These are phyloP conservation scores for Procambarus virginalis DNA, from an alignment of 1,140 invertebrate species.

Conservation along the genomic window DNA sequence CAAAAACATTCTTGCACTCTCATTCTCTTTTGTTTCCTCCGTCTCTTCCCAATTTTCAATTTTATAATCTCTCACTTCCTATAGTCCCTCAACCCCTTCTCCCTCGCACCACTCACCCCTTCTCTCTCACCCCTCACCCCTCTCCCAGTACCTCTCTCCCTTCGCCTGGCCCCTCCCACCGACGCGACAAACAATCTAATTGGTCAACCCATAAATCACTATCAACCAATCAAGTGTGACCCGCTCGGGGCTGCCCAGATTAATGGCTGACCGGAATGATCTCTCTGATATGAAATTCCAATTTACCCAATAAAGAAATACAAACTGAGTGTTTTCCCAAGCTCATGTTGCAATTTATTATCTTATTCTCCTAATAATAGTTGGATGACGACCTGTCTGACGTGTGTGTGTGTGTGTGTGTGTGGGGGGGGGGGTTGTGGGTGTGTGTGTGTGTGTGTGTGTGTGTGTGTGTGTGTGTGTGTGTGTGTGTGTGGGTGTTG, in stretches of 20 bases:
- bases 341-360: conserved; percentile 33
- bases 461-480: too few relatives aligned
- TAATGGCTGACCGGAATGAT: conserved; percentile 66
- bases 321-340: conserved; percentile 33
- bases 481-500: too few relatives aligned
- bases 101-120: neutral
- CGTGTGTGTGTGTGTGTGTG: conserved; percentile 14
- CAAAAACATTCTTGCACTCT: too few relatives aligned
- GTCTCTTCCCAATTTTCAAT: too few relatives aligned
- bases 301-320: conserved; percentile 66
- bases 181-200: conserved; percentile 68
- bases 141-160: neutral
- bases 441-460: conserved; percentile 21
- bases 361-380: conserved; percentile 19
- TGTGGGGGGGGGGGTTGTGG: too few relatives aligned
- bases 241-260: conserved; percentile 57
- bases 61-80: too few relatives aligned
- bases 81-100: too few relatives aligned
- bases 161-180: conserved; percentile 53
- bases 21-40: neutral
- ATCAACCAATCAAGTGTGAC: conserved; percentile 68
- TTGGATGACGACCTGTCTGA: neutral
- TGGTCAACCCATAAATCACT: conserved; percentile 64
- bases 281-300: conserved; percentile 66
- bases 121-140: neutral